Percentiles rank a stretch among this genome's conserved stretches.
Conservation (phyloP, 2,113 vertebrate genomes). For the Platichthys stellatus region DNA sequence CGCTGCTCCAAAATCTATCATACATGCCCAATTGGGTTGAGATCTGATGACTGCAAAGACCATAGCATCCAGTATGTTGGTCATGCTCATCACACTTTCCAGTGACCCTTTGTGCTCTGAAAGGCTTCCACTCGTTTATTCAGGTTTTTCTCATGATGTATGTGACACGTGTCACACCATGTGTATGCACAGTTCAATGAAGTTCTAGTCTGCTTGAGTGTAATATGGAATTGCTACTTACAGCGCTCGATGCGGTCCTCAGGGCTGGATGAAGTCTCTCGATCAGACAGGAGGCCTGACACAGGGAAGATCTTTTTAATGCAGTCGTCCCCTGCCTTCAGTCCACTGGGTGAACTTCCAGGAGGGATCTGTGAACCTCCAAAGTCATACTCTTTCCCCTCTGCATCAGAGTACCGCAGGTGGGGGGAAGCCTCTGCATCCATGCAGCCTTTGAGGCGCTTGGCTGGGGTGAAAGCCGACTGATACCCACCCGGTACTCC, state of each 20-base stretch:
- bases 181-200: not conserved
- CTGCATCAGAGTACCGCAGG: constrained; percentile 97
- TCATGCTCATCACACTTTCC: not conserved
- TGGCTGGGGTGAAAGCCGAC: constrained; percentile 98
- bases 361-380: constrained; percentile 91
- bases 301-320: constrained; percentile 99
- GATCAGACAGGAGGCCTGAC: constrained; percentile 98
- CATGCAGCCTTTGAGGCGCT: constrained; percentile 97
- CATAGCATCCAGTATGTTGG: not conserved
- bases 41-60: no score
- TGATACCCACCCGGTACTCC: constrained; percentile 93
- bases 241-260: constrained; percentile 98
- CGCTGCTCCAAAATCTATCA: no score
- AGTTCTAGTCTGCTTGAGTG: constrained; percentile 13
- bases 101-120: not conserved
- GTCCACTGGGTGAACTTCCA: constrained; percentile 91
- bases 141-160: constrained; percentile 1
- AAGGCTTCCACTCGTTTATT: not conserved
- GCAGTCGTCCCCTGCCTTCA: constrained; percentile 94
- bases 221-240: constrained; percentile 83
- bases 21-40: no score
- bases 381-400: constrained; percentile 99
- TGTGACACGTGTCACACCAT: not conserved
- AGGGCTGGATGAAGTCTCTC: constrained; percentile 96
- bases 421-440: constrained; percentile 95